Percentiles rank a stretch among this genome's conserved stretches.
These are phyloP conservation scores for Tonatia bakeri DNA, from an alignment of 2,113 vertebrate genomes.

Conservation along the genomic window DNA sequence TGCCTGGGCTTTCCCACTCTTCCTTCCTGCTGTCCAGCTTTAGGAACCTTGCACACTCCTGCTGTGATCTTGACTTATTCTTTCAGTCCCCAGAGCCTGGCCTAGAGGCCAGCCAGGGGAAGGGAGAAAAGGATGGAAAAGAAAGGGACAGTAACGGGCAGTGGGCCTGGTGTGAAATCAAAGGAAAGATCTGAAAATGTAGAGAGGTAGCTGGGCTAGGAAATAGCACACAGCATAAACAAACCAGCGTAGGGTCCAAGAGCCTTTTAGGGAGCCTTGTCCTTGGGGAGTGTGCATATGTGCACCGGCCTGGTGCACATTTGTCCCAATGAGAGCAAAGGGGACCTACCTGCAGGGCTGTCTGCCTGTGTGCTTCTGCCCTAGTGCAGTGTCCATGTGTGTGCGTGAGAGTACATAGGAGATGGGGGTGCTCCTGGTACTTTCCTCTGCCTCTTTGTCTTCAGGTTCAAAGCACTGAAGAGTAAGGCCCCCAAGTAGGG, in stretches of 20 bases:
- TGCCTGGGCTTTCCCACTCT: neutral
- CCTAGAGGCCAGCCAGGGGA: neutral
- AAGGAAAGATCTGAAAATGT: neutral
- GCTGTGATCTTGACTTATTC: neutral
- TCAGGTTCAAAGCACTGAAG: neutral
- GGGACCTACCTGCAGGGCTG: neutral
- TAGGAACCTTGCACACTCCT: neutral
- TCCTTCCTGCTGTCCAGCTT: neutral
- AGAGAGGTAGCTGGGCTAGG: neutral
- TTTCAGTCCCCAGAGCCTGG: neutral
- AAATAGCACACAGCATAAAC: neutral
- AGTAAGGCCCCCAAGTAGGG: neutral
- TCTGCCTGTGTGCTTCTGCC: neutral
- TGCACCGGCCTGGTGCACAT: neutral
- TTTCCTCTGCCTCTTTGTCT: conserved; percentile 48
- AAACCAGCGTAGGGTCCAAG: neutral
- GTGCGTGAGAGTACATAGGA: neutral
- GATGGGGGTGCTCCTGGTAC: neutral
- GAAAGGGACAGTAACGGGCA: neutral
- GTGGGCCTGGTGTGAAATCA: neutral
- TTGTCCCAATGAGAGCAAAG: neutral
- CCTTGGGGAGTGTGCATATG: neutral
- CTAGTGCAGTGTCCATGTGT: neutral
- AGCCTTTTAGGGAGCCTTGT: neutral
- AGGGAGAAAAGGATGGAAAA: neutral